phyloP scores from a whole-genome alignment of 2,113 vertebrate genomes.

The Xyrauchen texanus region DNA sequence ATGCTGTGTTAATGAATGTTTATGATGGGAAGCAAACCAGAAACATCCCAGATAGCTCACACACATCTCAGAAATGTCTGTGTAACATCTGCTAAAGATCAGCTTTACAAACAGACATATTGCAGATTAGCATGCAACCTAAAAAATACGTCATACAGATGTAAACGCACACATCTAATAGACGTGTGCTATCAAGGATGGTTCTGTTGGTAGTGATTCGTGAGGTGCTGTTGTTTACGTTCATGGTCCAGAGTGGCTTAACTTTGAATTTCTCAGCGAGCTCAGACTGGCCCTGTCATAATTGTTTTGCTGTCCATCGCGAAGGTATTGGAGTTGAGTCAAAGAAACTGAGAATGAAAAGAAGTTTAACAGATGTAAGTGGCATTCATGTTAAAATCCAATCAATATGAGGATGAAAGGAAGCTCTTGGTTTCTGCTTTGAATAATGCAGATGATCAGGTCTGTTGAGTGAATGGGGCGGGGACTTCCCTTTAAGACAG shows the following conservation, averaged over 20 bases:
- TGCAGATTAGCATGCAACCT: no score
- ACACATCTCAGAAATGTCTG: no score
- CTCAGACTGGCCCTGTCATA: not conserved
- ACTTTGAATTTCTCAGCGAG: not conserved
- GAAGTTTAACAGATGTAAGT: conserved; percentile 18
- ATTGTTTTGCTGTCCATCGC: not conserved
- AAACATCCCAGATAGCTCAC: no score
- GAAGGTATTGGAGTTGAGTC: conserved; percentile 9
- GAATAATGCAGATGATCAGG: conserved; percentile 40
- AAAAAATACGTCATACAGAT: no score
- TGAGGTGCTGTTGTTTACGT: not conserved
- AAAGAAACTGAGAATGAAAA: conserved; percentile 14
- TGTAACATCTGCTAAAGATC: not conserved
- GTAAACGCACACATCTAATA: no score
- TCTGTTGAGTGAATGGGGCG: conserved; percentile 16
- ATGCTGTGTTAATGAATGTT: no score
- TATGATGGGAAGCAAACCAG: no score
- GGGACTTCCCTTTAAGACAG: not conserved
- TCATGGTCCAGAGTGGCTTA: not conserved
- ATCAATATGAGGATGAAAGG: conserved; percentile 30
- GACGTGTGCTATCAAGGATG: no score
- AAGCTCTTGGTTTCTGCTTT: conserved; percentile 18
- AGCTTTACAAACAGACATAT: not conserved
- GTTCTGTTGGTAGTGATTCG: not conserved
- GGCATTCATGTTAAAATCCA: conserved; percentile 26